A percentile compares a stretch with the other conserved stretches of the same genome.
These are phyloP conservation scores for Ethmia dodecea DNA, from an alignment of 2,888 invertebrate species.

Conservation along the genomic window DNA sequence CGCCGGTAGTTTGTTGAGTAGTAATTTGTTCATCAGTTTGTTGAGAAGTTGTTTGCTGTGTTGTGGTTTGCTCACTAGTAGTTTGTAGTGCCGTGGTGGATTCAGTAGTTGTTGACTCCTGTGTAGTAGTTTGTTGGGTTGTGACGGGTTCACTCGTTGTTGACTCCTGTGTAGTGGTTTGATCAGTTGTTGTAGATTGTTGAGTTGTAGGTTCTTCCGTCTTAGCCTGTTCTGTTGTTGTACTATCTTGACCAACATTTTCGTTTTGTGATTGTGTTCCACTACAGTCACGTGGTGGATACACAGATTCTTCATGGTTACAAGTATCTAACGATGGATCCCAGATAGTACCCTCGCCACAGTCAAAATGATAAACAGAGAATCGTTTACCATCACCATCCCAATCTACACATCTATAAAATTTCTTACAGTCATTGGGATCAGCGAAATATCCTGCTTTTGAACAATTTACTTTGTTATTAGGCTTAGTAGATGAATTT, in stretches of 20 bases:
- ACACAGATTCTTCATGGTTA: conserved; percentile 81
- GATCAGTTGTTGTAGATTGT: conserved; percentile 24
- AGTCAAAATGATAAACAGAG: conserved; percentile 81
- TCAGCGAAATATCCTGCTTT: conserved; percentile 79
- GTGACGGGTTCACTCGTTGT: conserved; percentile 16
- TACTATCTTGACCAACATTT: conserved; percentile 25
- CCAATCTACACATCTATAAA: conserved; percentile 82
- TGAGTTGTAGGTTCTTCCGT: conserved; percentile 27
- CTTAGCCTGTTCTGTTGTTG: conserved; percentile 17
- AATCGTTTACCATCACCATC: conserved; percentile 72
- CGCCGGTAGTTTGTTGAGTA: conserved; percentile 24
- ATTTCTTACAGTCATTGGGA: conserved; percentile 80
- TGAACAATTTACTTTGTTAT: conserved; percentile 58
- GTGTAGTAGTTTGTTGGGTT: conserved; percentile 13
- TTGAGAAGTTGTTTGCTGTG: conserved; percentile 18
- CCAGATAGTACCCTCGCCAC: conserved; percentile 84
- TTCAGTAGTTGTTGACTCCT: conserved; percentile 21
- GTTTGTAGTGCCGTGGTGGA: conserved; percentile 3
- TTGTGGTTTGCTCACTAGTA: conserved; percentile 17
- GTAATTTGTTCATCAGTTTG: conserved; percentile 21
- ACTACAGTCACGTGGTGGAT: conserved; percentile 72
- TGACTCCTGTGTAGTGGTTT: conserved; percentile 12
- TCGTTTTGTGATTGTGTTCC: conserved; percentile 41
- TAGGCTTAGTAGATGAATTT: conserved; percentile 37
- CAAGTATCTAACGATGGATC: conserved; percentile 82